These are phyloP conservation scores for Kryptolebias marmoratus DNA, from an alignment of 2,113 vertebrate genomes.

Conservation along the genomic window DNA sequence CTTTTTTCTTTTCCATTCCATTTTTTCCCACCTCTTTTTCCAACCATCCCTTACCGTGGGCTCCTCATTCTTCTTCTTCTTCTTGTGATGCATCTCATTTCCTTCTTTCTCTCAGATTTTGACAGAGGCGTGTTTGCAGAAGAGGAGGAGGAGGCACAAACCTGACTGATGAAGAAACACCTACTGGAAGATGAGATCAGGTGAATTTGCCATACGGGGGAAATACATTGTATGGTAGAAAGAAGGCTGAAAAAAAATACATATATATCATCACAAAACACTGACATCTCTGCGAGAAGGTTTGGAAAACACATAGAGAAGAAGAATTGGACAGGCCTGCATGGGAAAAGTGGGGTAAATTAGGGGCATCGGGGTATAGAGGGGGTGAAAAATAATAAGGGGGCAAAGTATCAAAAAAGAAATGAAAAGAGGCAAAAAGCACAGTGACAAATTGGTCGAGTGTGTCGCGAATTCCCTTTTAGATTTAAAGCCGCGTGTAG, in stretches of 20 bases:
- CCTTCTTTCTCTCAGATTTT: slow-evolving; percentile 75
- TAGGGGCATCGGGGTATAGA: slow-evolving; percentile 76
- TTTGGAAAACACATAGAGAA: slow-evolving; percentile 58
- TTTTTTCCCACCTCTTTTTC: slow-evolving; percentile 78
- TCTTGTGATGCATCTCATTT: slow-evolving; percentile 81
- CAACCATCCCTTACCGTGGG: slow-evolving; percentile 78
- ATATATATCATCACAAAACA: slow-evolving; percentile 12
- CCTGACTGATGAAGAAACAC: slow-evolving; percentile 63
- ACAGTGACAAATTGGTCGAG: slow-evolving; percentile 86
- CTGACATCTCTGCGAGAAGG: slow-evolving; percentile 37
- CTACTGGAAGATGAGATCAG: slow-evolving; percentile 67
- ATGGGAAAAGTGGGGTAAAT: slow-evolving; percentile 74
- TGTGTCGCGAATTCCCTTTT: slow-evolving; percentile 87
- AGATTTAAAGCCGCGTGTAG: slow-evolving; percentile 87
- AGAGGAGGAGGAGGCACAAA: slow-evolving; percentile 32
- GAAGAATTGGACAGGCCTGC: slow-evolving; percentile 68
- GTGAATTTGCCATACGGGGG: slow-evolving; percentile 67
- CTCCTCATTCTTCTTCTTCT: slow-evolving; percentile 70
- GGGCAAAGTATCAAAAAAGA: slow-evolving; percentile 72
- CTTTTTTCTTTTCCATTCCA: slow-evolving; percentile 83
- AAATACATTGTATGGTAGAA: slow-evolving; percentile 43
- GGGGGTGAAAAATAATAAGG: slow-evolving; percentile 75
- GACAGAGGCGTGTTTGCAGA: slow-evolving; percentile 70
- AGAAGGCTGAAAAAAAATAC: slow-evolving; percentile 21
- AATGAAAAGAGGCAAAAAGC: slow-evolving; percentile 78